Base-by-base conservation (phyloP, 2,888 invertebrate species). In the Zonitis immaculata region DNA sequence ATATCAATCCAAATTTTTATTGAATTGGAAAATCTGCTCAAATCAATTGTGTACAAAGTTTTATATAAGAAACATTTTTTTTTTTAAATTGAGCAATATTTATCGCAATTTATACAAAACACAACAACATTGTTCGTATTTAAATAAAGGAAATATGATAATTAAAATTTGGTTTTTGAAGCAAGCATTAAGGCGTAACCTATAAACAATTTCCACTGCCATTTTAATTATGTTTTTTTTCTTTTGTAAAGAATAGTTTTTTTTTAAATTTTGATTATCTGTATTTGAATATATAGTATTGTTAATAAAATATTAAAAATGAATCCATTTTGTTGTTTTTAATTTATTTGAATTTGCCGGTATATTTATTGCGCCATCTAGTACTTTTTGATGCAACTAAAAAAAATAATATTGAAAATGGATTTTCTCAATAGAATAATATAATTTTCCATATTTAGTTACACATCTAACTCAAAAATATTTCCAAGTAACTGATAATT, bases 121-220 rank as follows among this genome's bases (percentile, higher is more conserved):
- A 43, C 2, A 43, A 44, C 39, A 43, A 44, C 35, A 48, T 52
- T 47, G 39, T 46, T n/a, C n/a, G 22, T 42, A 22, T 32, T 3
- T 22, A 5, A 22, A 22, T 22, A 22, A 22, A 22, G n/a, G n/a
- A n/a, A n/a, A n/a, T n/a, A n/a, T n/a, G n/a, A n/a, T n/a, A n/a
- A n/a, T n/a, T n/a, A 22, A 22, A 22, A 5, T 22, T 22, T 22
- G 22, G 5, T 22, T 4, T 22, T 5, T 22, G 22, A 22, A 22
- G 5, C 22, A 22, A 22, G 22, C 22, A n/a, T 18, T 20, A 39
- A 4, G 14, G 51, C 45, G 44, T 51, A 49, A 49, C 45, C 35
- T 51, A 42, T 51, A 39, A 48, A 55, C 43, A 35, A 44, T 43
- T 48, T 51, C 49, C 51, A 55, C 55, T 55, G 55, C 55, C 55